Evolutionary conservation across 2,113 vertebrate genomes (phyloP), one percentile per base, ranked within the genome.

Genomic region (Siniperca knerii): DNA sequence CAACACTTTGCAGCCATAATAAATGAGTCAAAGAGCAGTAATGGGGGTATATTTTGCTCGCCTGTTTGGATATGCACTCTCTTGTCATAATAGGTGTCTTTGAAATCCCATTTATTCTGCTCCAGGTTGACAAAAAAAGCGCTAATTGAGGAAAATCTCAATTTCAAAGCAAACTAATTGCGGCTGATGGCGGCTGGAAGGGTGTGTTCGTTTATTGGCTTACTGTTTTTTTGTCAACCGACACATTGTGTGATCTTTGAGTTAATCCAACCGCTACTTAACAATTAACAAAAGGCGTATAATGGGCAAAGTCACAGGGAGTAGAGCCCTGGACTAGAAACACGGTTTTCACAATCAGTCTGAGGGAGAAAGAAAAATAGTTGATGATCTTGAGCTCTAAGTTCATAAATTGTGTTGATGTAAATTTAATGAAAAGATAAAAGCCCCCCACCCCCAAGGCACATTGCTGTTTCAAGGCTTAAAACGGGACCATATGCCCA

Each of bases 121-220:
- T 87, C 40, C 50, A 84, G 84, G 84, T 86, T 88, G 82, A 86
- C 79, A 92, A 89, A 92, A 81, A 88, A 70, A 85, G 44, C 10
- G 52, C 37, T 89, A 87, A 89, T 89, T 89, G 83, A 82, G 73
- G 48, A 82, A 83, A 85, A 89, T 87, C 83, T 74, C 70, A 87
- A 91, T 89, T 92, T 90, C 78, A 89, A 89, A 87, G 89, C 52
- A 75, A 89, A 76, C 78, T 85, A 90, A 90, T 89, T 87, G 82
- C 89, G 75, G 81, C 74, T 86, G 82, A 85, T 71, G 37, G 15
- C 46, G 52, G 72, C 75, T 82, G 54, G 75, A 77, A 83, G 85
- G 76, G 55, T 73, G 79, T 23, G 54, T 81, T 87, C n/a, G 1
- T 87, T 87, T 81, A 87, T 57, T 78, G 74, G 75, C 55, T 73